Base-by-base conservation (phyloP, 2,797 vertebrate genomes). In the Heterohyrax brucei region DNA sequence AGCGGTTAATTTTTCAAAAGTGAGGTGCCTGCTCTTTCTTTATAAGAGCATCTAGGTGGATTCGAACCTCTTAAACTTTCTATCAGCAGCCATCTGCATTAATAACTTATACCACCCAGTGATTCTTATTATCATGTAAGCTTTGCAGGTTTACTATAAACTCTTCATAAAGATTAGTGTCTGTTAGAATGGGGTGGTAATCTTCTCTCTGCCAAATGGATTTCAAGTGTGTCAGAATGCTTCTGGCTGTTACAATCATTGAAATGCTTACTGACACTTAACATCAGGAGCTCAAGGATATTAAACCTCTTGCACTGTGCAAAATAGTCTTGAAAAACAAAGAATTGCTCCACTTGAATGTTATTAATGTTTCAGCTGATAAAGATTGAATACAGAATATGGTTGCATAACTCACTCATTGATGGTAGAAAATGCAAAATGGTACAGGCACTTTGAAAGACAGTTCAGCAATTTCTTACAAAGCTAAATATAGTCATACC, bases 251-350 rank as follows among this genome's bases (percentile, higher is more conserved):
- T n/a, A 19, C 22, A 6, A 6, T 22, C 21, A 61, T 7, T 53
- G 53, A 46, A 4, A 9, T 13, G 30, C 26, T 28, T 28, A 24
- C 26, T 70, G 30, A 10, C 10, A 46, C 44, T 85, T 39, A 59
- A 18, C 10, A 44, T 10, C 1, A 19, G 28, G 10, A 79, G 24
- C 14, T 22, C 10, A 62, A n/a, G 50, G 18, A 22, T 18, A 46
- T 26, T 46, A 22, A 70, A 33, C 3, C 16, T 92, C 62, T 62
- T 84, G 33, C 73, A 91, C 7, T 70, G 2, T 83, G 89, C 70
- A 77, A 1, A 30, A 90, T 9, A 73, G 7, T 88, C 89, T 95
- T 62, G 72, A 94, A 30, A 87, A 68, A 53, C 24, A n/a, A 62
- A 89, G 50, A 33, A 30, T 26, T 77, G 24, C n/a, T 62, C 26